Base-by-base conservation (phyloP, 2,888 invertebrate genomes). In the Euspilapteryx auroguttella region DNA sequence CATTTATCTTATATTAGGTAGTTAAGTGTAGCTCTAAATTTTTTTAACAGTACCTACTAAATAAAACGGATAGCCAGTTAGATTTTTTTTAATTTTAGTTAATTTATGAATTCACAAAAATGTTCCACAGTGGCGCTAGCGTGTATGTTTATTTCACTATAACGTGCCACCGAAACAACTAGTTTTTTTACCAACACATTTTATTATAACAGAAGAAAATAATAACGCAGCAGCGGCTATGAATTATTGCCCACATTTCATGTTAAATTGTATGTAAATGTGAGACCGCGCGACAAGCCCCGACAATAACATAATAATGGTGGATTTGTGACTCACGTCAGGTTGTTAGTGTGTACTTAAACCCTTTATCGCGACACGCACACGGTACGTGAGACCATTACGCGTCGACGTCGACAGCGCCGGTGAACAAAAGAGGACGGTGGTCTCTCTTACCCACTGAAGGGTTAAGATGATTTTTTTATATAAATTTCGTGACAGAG, bases 251-350 rank as follows among this genome's bases (percentile, higher is more conserved):
- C 62, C 63, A 66, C 71, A 65, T 71, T 73, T 73, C 64, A 68
- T 68, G 69, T 71, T 71, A 71, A 73, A 71, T 68, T 68, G 68
- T 73, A 73, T 73, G 73, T 73, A 71, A 73, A 73, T 73, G 64
- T 44, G 56, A 53, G 55, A 55, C 57, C 62, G 51, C 57, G 45
- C 62, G 65, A 63, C 68, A 62, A 49, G 69, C 65, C 68, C 63
- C 69, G 65, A 69, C 73, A 73, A 73, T 71, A 73, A 73, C 73
- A 73, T 69, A 69, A 73, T 73, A 75, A 73, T 71, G 63, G 68
- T 57, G 61, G 69, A 71, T 71, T 73, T 71, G 73, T 73, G 64
- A 71, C 57, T 73, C 73, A 73, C 71, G 73, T 69, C 64, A 65
- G 61, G 66, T 66, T 66, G 71, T 73, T 71, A 71, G 68, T 68